These are phyloP conservation scores for human DNA, from an alignment of 2,113 vertebrate species.

Conservation along the genomic window GRCh38 chrX:118110001-118110500, in stretches of 20 bases:
- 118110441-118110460: too few relatives aligned
- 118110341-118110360: neutral
- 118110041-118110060: conserved; percentile 31
- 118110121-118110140: neutral
- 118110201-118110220: conserved; percentile 16
- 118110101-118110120: neutral
- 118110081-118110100: conserved; percentile 36
- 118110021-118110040: neutral
- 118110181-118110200: neutral
- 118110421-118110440: too few relatives aligned
- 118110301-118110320: conserved; percentile 19
- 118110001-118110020: neutral
- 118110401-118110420: too few relatives aligned
- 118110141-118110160: conserved; percentile 29
- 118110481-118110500: too few relatives aligned
- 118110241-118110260: conserved; percentile 51
- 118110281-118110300: neutral
- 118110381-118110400: neutral
- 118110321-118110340: conserved; percentile 24
- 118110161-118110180: neutral
- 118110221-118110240: conserved; percentile 39
- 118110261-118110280: neutral
- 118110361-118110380: conserved; percentile 16
- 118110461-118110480: too few relatives aligned
- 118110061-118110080: neutral